Evolutionary conservation across 2,797 vertebrate species (phyloP), one percentile per base, ranked within the genome.

Genomic region (Phoeniculus purpureus): DNA sequence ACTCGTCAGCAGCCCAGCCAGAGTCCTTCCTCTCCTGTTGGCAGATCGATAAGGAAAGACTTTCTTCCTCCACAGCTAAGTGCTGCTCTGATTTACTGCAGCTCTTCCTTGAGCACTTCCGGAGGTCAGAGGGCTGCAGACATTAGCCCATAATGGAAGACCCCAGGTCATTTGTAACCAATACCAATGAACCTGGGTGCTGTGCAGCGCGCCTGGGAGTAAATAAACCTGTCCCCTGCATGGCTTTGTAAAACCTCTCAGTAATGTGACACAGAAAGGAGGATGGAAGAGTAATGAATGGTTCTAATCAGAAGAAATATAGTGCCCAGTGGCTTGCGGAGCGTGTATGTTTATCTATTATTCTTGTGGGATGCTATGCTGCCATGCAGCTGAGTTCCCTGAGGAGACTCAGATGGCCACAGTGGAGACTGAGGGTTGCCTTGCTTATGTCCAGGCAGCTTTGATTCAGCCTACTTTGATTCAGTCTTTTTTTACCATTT

Each of bases 101-200:
- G 86, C 95, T 95, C 93, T 95, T 96, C 96, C 96, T 81, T 95
- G 94, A 97, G 96, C 91, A 96, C 98, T 98, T 98, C 98, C 98
- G 98, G 95, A 95, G 98, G 98, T 98, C 98, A 98, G 90, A 93
- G 94, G 94, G 85, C 94, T 91, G 73, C 90, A 96, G 96, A 91
- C 95, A 97, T 97, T 97, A 98, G 95, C 92, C 97, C 96, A 97
- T 97, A 97, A 97, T 98, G 97, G 97, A 75, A 97, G 96, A 96
- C 93, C 95, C 8, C 37, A 79, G 94, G 93, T 92, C 96, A 94
- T 65, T 82, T 96, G 94, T 83, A 97, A 96, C 97, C 97, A 83
- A 86, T 90, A 91, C 95, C 45, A n/a, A 58, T 27, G 70, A 75
- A 81, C 66, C 68, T 85, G 89, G 87, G 85, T 81, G 87, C 95